Evolutionary conservation across 2,113 vertebrate species (phyloP), one percentile per base, ranked within the genome.

Genomic region (Montifringilla adamsi): DNA sequence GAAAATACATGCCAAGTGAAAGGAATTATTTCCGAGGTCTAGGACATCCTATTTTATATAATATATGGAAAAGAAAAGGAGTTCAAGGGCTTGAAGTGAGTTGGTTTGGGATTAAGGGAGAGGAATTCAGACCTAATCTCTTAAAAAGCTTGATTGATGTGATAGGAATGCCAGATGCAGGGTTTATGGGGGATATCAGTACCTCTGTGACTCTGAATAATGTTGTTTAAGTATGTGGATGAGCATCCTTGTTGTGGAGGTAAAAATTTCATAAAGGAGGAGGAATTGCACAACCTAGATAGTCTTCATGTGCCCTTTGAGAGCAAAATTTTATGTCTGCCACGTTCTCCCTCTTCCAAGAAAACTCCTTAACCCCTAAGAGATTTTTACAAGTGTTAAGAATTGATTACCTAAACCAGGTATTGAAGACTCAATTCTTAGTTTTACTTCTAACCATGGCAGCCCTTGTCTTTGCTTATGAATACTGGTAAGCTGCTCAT

Each of bases 121-220:
- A 92, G 63, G 90, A 90, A 91, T 93, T 93, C 9, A 1, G 50
- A 26, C 35, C 37, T 94, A 86, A 89, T 94, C 73, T 78, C 74
- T 78, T 56, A 41, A 89, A 89, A 84, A 64, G 84, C 77, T 60
- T 68, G 77, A 75, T 49, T 81, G 69, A 87, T 96, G 86, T 92
- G 59, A 81, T 60, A 67, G 72, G 55, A 94, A 84, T 75, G 46
- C 33, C 17, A 70, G 60, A 52, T 2, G 4, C 47, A 74, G 47
- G 10, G 23, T 81, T 69, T 90, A 33, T 59, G 60, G 30, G 47
- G 39, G 35, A 33, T 72, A 63, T 78, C 91, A 31, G 44, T 86
- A 55, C 35, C 33, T 53, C 69, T 72, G 37, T 7, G 6, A 67
- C 11, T 55, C 62, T 31, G 46, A 60, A 56, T 37, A 13, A 52